Evolutionary conservation across 1,140 invertebrate species (phyloP).

Genomic region (Brachionus paranguensis): DNA sequence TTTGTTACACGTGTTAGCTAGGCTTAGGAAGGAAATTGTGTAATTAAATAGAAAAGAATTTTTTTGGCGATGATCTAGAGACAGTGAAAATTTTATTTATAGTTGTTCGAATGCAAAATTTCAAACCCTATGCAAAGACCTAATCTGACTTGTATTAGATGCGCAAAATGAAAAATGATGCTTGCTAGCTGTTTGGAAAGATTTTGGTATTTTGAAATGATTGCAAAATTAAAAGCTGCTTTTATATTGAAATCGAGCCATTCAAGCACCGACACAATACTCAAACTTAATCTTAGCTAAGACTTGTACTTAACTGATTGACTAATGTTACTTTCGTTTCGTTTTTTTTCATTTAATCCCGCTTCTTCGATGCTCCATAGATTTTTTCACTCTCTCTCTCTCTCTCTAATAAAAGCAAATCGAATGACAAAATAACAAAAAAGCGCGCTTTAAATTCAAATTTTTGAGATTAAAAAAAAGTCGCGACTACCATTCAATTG

Average conservation of each 20-base stretch:
- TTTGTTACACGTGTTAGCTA: neutral
- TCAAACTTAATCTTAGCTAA: neutral
- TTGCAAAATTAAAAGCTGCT: neutral
- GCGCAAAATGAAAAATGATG: neutral
- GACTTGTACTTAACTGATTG: neutral
- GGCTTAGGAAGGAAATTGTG: neutral
- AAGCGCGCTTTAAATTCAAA: neutral
- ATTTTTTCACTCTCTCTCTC: neutral
- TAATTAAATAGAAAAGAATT: neutral
- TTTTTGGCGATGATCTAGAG: neutral
- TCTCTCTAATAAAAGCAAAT: neutral
- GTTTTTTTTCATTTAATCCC: slow-evolving; percentile 3
- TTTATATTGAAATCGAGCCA: slow-evolving; percentile 4
- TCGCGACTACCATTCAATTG: neutral
- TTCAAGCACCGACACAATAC: slow-evolving; percentile 16
- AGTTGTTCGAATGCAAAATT: neutral
- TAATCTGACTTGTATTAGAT: neutral
- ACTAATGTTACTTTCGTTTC: slow-evolving; percentile 1
- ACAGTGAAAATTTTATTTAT: neutral
- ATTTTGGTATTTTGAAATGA: neutral
- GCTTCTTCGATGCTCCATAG: neutral
- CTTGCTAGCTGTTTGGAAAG: neutral
- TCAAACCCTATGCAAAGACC: neutral
- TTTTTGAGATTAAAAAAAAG: neutral
- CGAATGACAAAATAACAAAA: neutral